Percentiles rank a stretch among this genome's conserved stretches.
Conservation (phyloP, 2,888 invertebrate species). For the Agrotis clavis region DNA sequence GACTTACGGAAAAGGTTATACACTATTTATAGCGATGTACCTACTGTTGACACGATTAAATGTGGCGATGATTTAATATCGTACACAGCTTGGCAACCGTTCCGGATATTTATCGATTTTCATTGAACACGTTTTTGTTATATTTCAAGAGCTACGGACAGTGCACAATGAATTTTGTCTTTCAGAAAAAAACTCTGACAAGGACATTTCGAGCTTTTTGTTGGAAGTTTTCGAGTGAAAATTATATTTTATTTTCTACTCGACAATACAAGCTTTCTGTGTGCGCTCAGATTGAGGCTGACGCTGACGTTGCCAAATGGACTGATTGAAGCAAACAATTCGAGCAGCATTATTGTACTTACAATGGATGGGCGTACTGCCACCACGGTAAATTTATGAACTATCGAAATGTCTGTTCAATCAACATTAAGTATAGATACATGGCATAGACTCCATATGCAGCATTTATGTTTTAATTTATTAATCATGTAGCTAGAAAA, state of each 20-base stretch:
- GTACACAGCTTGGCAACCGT: constrained; percentile 57
- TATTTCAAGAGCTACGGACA: constrained; percentile 42
- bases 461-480: constrained; percentile 14
- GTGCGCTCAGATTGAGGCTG: constrained; percentile 27
- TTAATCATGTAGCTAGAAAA: neutral
- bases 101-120: constrained; percentile 62
- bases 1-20: constrained; percentile 67
- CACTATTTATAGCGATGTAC: constrained; percentile 59
- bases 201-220: constrained; percentile 42
- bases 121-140: constrained; percentile 56
- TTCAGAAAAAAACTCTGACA: constrained; percentile 43
- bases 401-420: constrained; percentile 35
- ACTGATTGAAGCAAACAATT: constrained; percentile 56
- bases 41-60: constrained; percentile 65
- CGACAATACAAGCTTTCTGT: constrained; percentile 19
- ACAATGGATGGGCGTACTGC: constrained; percentile 40
- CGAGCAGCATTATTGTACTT: constrained; percentile 42
- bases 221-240: constrained; percentile 28
- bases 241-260: constrained; percentile 36
- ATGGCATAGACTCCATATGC: neutral
- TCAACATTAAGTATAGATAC: constrained; percentile 9
- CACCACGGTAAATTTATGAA: constrained; percentile 36
- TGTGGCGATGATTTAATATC: constrained; percentile 67
- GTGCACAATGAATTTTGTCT: constrained; percentile 36
- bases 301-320: constrained; percentile 43